phyloP scores from a whole-genome alignment of 2,888 invertebrate species.

The Acanthococcus lagerstroemiae region DNA sequence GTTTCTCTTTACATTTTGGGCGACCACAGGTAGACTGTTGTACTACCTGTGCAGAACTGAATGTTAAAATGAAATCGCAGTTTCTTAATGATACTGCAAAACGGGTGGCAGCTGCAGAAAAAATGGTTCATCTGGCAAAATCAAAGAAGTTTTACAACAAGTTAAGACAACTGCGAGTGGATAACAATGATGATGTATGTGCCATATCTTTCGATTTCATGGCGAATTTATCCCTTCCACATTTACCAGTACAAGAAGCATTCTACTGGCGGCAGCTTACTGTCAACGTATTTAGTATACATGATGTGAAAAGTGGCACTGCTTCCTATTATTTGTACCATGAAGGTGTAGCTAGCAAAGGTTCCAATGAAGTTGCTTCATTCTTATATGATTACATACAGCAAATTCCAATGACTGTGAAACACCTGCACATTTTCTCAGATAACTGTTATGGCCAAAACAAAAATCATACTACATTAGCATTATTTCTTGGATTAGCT shows the following conservation, averaged over 20 bases:
- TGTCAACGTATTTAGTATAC: background rate
- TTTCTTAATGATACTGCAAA: too few species aligned
- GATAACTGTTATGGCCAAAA: background rate
- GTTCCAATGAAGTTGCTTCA: background rate
- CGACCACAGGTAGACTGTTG: conserved; percentile 32
- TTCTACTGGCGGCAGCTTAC: background rate
- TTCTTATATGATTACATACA: background rate
- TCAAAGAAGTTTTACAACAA: conserved; percentile 36
- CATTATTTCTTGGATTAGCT: background rate
- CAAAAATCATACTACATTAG: background rate
- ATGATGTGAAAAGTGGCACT: background rate
- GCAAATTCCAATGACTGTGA: background rate
- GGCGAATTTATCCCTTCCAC: background rate
- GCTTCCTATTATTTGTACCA: background rate
- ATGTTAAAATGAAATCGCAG: conserved; percentile 1
- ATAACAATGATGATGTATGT: conserved; percentile 31
- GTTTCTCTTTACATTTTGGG: conserved; percentile 31
- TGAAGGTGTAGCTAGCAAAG: background rate
- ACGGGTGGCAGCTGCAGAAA: conserved; percentile 35
- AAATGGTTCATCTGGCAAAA: conserved; percentile 36
- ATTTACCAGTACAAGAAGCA: background rate
- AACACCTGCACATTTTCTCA: background rate
- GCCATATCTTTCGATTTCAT: conserved; percentile 33
- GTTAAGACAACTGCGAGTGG: conserved; percentile 35
- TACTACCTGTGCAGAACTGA: conserved; percentile 24